Conservation (phyloP, 2,888 invertebrate genomes). For the Pilophorus perplexus region DNA sequence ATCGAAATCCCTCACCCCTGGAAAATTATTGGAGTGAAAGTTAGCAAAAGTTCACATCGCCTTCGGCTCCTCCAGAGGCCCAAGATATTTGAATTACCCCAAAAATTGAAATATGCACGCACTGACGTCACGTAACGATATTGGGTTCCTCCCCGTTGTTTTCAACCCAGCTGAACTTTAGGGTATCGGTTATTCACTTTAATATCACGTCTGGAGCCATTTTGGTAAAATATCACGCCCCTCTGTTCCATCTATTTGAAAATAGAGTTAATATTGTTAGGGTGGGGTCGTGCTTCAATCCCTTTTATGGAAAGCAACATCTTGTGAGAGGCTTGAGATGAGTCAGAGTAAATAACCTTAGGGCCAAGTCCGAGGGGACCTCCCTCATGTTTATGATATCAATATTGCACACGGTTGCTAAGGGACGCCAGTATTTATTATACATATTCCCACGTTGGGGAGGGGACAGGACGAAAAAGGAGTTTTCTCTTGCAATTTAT, state of each 20-base stretch:
- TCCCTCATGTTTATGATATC: conserved; percentile 28
- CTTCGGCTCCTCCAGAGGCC: no score
- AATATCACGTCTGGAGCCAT: not conserved
- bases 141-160: no score
- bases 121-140: no score
- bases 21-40: no score
- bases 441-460: conserved; percentile 18
- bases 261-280: conserved; percentile 5
- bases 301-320: conserved; percentile 28
- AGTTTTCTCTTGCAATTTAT: conserved; percentile 32
- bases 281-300: conserved; percentile 3
- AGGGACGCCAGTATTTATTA: conserved; percentile 34
- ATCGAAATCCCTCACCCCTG: no score
- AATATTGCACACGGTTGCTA: conserved; percentile 34
- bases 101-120: no score
- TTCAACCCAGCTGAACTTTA: not conserved
- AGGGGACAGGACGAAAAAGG: conserved; percentile 1
- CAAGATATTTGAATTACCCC: no score
- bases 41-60: no score
- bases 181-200: not conserved
- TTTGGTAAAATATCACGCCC: not conserved
- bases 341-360: conserved; percentile 30
- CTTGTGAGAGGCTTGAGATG: conserved; percentile 11
- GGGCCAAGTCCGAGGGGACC: conserved; percentile 29
- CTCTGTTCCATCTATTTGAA: not conserved